Conservation (phyloP, 2,888 invertebrate genomes). For the Acrobasis consociella region DNA sequence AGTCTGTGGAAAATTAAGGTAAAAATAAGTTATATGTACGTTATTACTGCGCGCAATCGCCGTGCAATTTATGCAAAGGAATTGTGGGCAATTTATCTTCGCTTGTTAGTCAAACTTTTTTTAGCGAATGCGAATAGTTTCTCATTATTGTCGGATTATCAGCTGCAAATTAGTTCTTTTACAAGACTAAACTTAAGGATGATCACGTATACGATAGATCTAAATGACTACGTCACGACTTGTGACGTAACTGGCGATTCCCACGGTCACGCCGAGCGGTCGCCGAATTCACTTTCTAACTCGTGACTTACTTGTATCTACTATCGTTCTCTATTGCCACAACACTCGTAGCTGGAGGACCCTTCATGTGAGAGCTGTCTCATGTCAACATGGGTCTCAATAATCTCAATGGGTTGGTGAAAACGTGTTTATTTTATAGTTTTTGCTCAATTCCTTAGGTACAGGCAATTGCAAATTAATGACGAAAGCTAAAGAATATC, state of each 20-base stretch:
- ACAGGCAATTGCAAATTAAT: background rate
- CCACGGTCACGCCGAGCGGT: slow-evolving; percentile 34
- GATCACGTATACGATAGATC: no score
- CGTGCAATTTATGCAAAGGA: slow-evolving; percentile 17
- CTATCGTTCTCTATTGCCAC: slow-evolving; percentile 12
- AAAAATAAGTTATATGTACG: no score
- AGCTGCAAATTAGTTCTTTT: no score
- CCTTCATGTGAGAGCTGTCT: background rate
- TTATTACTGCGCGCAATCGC: background rate
- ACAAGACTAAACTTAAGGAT: no score
- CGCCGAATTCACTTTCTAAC: slow-evolving; percentile 42
- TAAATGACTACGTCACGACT: slow-evolving; percentile 6
- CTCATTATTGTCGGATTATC: background rate
- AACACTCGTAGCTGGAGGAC: slow-evolving; percentile 2
- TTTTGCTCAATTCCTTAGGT: background rate
- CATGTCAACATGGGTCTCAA: background rate
- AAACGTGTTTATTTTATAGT: background rate
- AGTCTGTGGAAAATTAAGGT: slow-evolving; percentile 84
- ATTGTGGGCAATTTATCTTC: background rate
- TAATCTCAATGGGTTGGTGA: background rate
- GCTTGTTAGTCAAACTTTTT: background rate
- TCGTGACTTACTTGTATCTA: slow-evolving; percentile 28
- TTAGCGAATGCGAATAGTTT: background rate
- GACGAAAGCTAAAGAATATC: background rate
- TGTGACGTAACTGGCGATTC: slow-evolving; percentile 34